Evolutionary conservation across 2,888 invertebrate genomes (phyloP).

Genomic region (Capitulum mitella): DNA sequence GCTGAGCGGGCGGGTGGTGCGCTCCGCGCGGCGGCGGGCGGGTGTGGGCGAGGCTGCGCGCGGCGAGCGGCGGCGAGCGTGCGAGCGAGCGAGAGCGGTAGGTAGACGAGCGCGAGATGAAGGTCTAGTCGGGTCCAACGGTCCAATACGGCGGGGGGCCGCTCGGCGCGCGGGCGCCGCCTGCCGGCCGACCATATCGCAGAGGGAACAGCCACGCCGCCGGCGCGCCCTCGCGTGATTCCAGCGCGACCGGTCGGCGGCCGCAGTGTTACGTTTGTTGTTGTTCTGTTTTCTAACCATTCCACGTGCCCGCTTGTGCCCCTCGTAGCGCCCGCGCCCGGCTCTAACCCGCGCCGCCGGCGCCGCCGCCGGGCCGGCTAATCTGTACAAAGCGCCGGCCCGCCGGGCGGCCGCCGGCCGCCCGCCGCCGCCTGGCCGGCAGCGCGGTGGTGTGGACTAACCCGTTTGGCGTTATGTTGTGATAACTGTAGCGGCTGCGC

Average conservation of each 20-base stretch:
- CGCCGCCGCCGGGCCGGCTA: neutral
- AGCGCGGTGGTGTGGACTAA: neutral
- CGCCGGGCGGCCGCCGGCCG: neutral
- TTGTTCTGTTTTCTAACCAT: slow-evolving; percentile 26
- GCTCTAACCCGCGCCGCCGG: neutral
- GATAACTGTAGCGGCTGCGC: neutral
- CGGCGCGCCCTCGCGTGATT: neutral
- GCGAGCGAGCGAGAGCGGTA: slow-evolving; percentile 25
- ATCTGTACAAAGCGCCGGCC: neutral
- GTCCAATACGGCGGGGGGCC: neutral
- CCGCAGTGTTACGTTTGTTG: neutral
- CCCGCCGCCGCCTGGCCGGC: neutral
- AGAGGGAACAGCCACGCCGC: neutral
- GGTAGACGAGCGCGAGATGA: slow-evolving; percentile 29
- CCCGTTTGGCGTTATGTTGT: neutral
- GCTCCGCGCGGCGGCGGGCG: slow-evolving; percentile 23
- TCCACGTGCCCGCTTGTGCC: neutral
- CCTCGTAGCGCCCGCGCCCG: neutral
- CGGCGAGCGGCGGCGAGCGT: slow-evolving; percentile 22
- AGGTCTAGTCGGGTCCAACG: slow-evolving; percentile 33
- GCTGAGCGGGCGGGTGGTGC: slow-evolving; percentile 21
- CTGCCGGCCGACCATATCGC: neutral
- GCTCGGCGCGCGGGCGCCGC: slow-evolving; percentile 21
- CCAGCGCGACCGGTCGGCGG: neutral
- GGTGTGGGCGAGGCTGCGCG: slow-evolving; percentile 29